These are phyloP conservation scores for Hydrophis major DNA, from an alignment of 2,797 vertebrate species.

Conservation along the genomic window DNA sequence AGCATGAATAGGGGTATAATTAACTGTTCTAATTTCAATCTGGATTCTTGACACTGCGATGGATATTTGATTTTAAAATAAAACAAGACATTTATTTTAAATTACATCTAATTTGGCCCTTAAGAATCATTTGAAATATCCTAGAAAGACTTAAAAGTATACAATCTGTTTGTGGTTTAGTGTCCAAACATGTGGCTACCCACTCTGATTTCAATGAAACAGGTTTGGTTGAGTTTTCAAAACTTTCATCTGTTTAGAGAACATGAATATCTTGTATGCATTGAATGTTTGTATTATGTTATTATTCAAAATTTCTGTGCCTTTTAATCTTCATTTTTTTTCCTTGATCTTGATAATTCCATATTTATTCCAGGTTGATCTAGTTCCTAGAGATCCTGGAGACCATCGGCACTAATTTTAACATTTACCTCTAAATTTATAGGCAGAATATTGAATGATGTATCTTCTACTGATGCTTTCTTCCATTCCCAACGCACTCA, in stretches of 20 bases:
- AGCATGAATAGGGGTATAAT: neutral
- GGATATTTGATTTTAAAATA: neutral
- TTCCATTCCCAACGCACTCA: slow-evolving; percentile 56
- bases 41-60: neutral
- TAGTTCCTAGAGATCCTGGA: slow-evolving; percentile 58
- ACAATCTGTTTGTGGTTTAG: neutral
- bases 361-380: slow-evolving; percentile 74
- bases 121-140: neutral
- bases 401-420: slow-evolving; percentile 50
- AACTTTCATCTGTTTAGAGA: slow-evolving; percentile 39
- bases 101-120: neutral
- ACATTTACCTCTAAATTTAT: slow-evolving; percentile 63
- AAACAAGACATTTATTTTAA: neutral
- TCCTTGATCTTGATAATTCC: slow-evolving; percentile 53
- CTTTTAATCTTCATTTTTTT: slow-evolving; percentile 61
- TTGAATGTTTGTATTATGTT: slow-evolving; percentile 50
- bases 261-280: slow-evolving; percentile 18
- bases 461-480: slow-evolving; percentile 58
- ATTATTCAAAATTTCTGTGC: slow-evolving; percentile 51
- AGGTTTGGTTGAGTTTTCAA: slow-evolving; percentile 41
- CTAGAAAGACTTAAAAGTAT: slow-evolving; percentile 32
- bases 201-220: slow-evolving; percentile 16
- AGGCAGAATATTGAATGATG: slow-evolving; percentile 51
- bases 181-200: slow-evolving; percentile 5
- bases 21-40: neutral